Evolutionary conservation across 2,797 vertebrate genomes (phyloP), one percentile per base, ranked within the genome.

Genomic region (Alcedo quadribrachys): DNA sequence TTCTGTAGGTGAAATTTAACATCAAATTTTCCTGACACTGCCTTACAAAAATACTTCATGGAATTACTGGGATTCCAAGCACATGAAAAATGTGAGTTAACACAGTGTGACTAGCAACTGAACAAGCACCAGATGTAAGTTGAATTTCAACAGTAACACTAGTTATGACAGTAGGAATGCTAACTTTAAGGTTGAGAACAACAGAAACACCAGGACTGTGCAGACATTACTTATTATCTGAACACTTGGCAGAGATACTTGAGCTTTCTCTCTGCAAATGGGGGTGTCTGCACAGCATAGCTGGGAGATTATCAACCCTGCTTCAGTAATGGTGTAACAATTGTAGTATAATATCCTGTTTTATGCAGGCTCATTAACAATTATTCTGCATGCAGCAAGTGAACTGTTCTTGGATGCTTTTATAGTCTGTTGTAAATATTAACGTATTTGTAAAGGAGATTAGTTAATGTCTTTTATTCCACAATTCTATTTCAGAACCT

Each of bases 401-500:
- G 67, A 86, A 62, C 10, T 67, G 18, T 71, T 89, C 9, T 37
- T 79, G 48, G 5, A 57, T 71, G 32, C 28, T 78, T 93, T 92
- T 81, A 28, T 46, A 51, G 32, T 73, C 21, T 24, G 12, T 78
- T 89, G 6, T 87, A 94, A 67, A 32, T 65, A 63, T 37, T 50
- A 81, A 70, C 33, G 9, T 50, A 35, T 58, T 95, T 90, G 55
- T 40, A 37, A 54, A 91, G 37, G 6, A 4, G 4, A 4, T 60
- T 84, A n/a, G 76, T 85, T 82, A 43, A 45, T 65, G 17, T 27
- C n/a, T 77, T 78, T 54, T 74, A 51, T 81, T 80, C n/a, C 21
- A 60, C 53, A 66, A 67, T 80, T 95, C 25, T 95, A 7, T 94
- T 96, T 95, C 91, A 97, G 97, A 97, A 81, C 97, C 97, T 61